Evolutionary conservation across 1,140 invertebrate species (phyloP).

Genomic region (Acyrthosiphon pisum): DNA sequence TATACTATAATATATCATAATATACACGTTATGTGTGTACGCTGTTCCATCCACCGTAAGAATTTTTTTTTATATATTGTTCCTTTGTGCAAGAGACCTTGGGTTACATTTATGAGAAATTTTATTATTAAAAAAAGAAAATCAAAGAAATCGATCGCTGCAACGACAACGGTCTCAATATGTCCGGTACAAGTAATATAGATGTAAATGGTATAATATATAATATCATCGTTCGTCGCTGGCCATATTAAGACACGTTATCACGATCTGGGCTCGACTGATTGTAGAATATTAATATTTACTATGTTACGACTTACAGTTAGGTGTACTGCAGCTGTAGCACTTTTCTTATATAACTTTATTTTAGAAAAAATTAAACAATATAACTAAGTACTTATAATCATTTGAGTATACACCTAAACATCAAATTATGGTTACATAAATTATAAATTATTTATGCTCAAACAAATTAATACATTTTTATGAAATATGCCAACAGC

Average conservation of each 20-base stretch:
- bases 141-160: constrained; percentile 1
- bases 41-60: not conserved
- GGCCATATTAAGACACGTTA: too few species aligned
- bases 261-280: too few species aligned
- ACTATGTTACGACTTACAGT: not conserved
- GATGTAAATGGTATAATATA: too few species aligned
- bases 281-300: not conserved
- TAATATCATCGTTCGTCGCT: not conserved
- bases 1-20: not conserved
- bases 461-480: too few species aligned
- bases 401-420: too few species aligned
- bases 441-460: too few species aligned
- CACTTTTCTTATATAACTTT: not conserved
- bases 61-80: constrained; percentile 22
- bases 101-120: constrained; percentile 27
- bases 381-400: not conserved
- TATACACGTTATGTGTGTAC: not conserved
- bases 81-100: constrained; percentile 7
- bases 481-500: not conserved
- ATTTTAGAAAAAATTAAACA: not conserved
- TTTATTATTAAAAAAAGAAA: not conserved
- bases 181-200: not conserved
- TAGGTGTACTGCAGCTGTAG: not conserved
- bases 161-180: not conserved
- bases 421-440: not conserved